Base-by-base conservation (phyloP, 2,113 vertebrate species). In the Oreotrochilus melanogaster region DNA sequence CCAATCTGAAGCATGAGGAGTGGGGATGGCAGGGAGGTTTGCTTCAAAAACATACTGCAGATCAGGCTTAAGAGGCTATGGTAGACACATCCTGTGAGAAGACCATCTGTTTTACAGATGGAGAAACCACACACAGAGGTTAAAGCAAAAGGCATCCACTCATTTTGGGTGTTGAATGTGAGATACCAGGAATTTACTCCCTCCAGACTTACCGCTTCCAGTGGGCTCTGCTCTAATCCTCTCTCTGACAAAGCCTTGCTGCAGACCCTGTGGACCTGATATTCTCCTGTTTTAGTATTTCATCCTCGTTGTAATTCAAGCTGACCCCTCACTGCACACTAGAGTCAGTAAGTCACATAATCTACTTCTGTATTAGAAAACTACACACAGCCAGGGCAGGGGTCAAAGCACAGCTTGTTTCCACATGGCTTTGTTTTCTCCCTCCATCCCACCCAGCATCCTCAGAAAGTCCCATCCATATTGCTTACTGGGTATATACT, bases 61-160 rank as follows among this genome's bases (percentile, higher is more conserved):
- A 25, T 56, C 33, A 66, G 75, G 80, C 21, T 31, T 35, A 39
- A 42, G 43, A 47, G 28, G 24, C 27, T 87, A n/a, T 60, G 42
- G 24, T 48, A 79, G 53, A 25, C 67, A 54, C 23, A 56, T 50
- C 16, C 16, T 78, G 30, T 21, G 9, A 58, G 50, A 62, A 62
- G 16, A 56, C 7, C n/a, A 69, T 75, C 66, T 94, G 58, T 70
- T 88, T 73, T 86, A 80, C 75, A 92, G 71, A 60, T 56, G 60
- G 65, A 71, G 28, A 35, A 95, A 54, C 67, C 64, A 62, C 73
- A 75, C 23, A 33, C 48, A 42, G 78, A 80, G 42, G 50, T 86
- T 78, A 58, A 69, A 83, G 14, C 22, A 62, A 71, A 88, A 90
- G 62, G 2, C 25, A 23, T 86, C 28, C 56, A 62, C 28, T 74